A percentile compares a stretch with the other conserved stretches of the same genome.
Evolutionary conservation across 2,888 invertebrate species (phyloP).

Genomic region (Campoplex nolae): DNA sequence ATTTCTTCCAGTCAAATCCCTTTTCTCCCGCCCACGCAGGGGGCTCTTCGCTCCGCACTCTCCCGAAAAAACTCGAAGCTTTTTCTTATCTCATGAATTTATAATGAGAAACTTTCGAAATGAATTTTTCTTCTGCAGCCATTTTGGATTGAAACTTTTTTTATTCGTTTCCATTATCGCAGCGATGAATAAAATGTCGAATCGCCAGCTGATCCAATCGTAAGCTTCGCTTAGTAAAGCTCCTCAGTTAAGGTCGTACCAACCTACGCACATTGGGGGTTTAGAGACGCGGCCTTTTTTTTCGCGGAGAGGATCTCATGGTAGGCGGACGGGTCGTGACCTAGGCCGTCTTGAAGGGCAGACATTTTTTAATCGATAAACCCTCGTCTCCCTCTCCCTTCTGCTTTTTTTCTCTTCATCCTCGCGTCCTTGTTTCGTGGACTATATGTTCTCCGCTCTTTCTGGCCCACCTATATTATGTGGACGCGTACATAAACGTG

Average conservation of each 20-base stretch:
- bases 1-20: not conserved
- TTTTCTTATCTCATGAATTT: not conserved
- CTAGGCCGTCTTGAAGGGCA: slow-evolving; percentile 85
- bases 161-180: not conserved
- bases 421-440: slow-evolving; percentile 71
- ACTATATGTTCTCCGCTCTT: slow-evolving; percentile 41
- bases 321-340: slow-evolving; percentile 83
- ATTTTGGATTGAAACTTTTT: not conserved
- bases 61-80: not conserved
- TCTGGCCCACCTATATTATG: slow-evolving; percentile 55
- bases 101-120: not conserved
- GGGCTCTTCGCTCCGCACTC: too few species aligned
- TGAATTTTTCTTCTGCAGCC: not conserved
- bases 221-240: not conserved
- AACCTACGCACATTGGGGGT: slow-evolving; percentile 35
- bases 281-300: slow-evolving; percentile 24
- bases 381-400: slow-evolving; percentile 72
- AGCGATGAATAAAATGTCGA: not conserved
- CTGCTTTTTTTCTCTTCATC: slow-evolving; percentile 63
- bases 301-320: slow-evolving; percentile 62
- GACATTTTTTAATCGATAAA: slow-evolving; percentile 85
- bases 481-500: slow-evolving; percentile 31
- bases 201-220: slow-evolving; percentile 36
- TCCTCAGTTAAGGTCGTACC: slow-evolving; percentile 12
- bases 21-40: too few species aligned